These are phyloP conservation scores for Hippasteria phrygiana DNA, from an alignment of 53 echinoderm and acorn worm species.

Conservation along the genomic window DNA sequence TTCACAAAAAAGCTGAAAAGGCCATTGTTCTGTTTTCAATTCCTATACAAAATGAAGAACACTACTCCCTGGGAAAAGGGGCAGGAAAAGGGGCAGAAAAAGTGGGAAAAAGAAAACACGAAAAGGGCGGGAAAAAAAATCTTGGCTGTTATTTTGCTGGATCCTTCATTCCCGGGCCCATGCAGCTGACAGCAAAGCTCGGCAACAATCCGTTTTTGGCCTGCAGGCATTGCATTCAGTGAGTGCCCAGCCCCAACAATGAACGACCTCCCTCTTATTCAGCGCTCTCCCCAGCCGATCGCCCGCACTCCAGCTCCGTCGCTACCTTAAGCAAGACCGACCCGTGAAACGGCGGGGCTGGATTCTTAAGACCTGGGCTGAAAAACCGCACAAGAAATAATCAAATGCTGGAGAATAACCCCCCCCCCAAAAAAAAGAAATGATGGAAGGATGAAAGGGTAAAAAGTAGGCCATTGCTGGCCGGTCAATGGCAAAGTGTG, in stretches of 20 bases:
- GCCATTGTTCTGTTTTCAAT: background rate
- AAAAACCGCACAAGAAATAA: slow-evolving; percentile 27
- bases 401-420: slow-evolving; percentile 20
- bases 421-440: background rate
- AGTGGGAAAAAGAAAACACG: background rate
- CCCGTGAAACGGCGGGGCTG: background rate
- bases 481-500: slow-evolving; percentile 24
- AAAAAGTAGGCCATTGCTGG: slow-evolving; percentile 43
- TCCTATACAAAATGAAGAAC: background rate
- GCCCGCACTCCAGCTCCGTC: too few species aligned
- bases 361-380: slow-evolving; percentile 19
- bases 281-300: background rate
- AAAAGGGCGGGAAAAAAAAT: slow-evolving; percentile 26
- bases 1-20: background rate
- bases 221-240: slow-evolving; percentile 55
- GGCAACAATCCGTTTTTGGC: slow-evolving; percentile 19
- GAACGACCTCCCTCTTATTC: slow-evolving; percentile 48
- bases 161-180: background rate
- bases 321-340: background rate
- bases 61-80: background rate
- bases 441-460: background rate
- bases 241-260: slow-evolving; percentile 50
- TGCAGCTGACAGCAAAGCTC: slow-evolving; percentile 34
- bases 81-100: background rate
- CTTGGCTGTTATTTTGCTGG: slow-evolving; percentile 30